Evolutionary conservation across 2,888 invertebrate genomes (phyloP), one percentile per base, ranked within the genome.

Genomic region (Eristalinus aeneus): DNA sequence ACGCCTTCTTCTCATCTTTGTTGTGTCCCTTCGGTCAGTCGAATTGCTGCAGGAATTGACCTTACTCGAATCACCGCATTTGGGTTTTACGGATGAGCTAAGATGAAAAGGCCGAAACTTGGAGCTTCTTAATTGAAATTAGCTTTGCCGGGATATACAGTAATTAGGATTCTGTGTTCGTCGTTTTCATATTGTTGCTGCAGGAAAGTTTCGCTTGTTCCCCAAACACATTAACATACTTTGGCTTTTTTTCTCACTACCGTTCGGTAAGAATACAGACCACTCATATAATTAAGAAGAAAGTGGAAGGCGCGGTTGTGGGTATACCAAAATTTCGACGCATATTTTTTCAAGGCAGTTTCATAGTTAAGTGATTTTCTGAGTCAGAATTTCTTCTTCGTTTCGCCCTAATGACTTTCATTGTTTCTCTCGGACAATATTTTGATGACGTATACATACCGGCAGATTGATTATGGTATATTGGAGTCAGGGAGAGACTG

Each of bases 101-200:
- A 73, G 27, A 27, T 60, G 67, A 61, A 63, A 68, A 12, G 46
- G 16, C 16, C 23, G 56, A 56, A 56, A 56, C 39, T 54, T 74
- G 16, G 32, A 31, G 46, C 11, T 46, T 34, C 63, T 61, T 82
- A 82, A 82, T 77, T 72, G 67, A 77, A 77, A 82, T 77, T 53
- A 82, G 63, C 67, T 68, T 58, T 27, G 58, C 64, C 77, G 56
- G 72, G 68, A 61, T 77, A 63, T 73, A 54, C 56, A 64, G 73
- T 82, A 68, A 82, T 82, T 82, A 72, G 56, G 77, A 77, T 77
- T 68, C 72, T 58, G 76, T 53, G 76, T 77, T 77, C 67, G 32
- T 68, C 34, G 61, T n/a, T 20, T 58, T 72, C 27, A 61, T 74
- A 68, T 61, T 73, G 67, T 22, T 61, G 36, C 27, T 27, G 54